A percentile compares a stretch with the other conserved stretches of the same genome.
Conservation (phyloP, 2,888 invertebrate species). For the Sepiola atlantica region DNA sequence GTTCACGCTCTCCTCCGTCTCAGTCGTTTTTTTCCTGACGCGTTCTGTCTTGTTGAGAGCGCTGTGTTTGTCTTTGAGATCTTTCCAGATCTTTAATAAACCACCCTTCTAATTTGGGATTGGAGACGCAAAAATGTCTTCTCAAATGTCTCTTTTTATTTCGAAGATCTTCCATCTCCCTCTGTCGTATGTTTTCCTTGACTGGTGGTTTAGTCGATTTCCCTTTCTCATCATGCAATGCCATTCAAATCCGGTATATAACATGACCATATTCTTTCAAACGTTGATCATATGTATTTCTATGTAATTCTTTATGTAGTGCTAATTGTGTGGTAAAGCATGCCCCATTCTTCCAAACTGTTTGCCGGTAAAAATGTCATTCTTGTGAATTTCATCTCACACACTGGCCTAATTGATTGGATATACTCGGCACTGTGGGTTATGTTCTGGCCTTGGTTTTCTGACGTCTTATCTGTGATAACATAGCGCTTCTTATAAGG, state of each 20-base stretch:
- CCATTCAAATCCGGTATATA: no score
- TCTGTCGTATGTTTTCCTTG: background rate
- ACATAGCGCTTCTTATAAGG: background rate
- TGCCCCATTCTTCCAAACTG: background rate
- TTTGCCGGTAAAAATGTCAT: background rate
- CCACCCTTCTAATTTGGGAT: no score
- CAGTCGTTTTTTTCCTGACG: background rate
- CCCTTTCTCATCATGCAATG: no score
- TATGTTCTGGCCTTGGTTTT: background rate
- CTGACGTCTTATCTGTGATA: no score
- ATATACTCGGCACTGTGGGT: background rate
- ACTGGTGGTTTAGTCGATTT: background rate
- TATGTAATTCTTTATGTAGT: background rate
- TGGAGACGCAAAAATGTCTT: no score
- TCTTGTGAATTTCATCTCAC: background rate
- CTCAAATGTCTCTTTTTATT: no score
- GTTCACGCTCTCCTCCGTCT: background rate
- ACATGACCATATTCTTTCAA: background rate
- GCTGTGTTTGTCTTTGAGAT: no score
- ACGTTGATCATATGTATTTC: background rate
- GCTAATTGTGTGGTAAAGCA: background rate
- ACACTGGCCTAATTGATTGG: background rate
- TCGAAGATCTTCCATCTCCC: background rate
- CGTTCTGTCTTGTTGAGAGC: background rate
- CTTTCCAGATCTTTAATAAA: no score